Evolutionary conservation across 2,888 invertebrate genomes (phyloP).

Genomic region (Tenthredo livida): DNA sequence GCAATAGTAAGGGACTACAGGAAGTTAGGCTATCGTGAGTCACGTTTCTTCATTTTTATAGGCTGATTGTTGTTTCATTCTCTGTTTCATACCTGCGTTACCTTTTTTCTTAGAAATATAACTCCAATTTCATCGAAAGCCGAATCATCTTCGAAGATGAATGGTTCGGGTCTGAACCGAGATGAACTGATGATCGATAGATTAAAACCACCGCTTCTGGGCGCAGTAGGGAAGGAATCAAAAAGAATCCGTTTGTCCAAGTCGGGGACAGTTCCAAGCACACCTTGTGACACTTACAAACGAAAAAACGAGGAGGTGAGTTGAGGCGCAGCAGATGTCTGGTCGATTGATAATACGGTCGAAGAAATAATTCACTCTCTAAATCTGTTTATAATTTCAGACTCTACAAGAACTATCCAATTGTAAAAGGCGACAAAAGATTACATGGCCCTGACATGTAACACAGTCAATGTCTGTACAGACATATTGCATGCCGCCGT

Average conservation of each 20-base stretch:
- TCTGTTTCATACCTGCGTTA: background rate
- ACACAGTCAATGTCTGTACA: background rate
- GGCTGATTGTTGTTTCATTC: background rate
- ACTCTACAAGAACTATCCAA: conserved; percentile 48
- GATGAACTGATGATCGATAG: conserved; percentile 17
- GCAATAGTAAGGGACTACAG: conserved; percentile 55
- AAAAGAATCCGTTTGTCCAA: conserved; percentile 42
- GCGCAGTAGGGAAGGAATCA: conserved; percentile 3
- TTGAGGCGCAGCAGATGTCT: background rate
- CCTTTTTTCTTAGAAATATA: background rate
- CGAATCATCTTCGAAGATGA: background rate
- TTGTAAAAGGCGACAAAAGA: conserved; percentile 64
- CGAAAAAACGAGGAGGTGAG: conserved; percentile 30
- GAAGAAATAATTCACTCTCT: background rate
- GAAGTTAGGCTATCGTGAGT: conserved; percentile 58
- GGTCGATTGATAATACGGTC: background rate
- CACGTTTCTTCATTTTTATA: conserved; percentile 2
- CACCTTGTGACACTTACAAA: background rate
- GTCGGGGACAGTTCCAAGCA: background rate
- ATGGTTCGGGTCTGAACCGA: background rate
- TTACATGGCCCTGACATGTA: conserved; percentile 64
- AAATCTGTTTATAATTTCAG: background rate
- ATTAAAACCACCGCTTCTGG: conserved; percentile 18
- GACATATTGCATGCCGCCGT: background rate
- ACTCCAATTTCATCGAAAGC: background rate